Evolutionary conservation across 2,888 invertebrate species (phyloP).

Genomic region (Diaphora mendica): DNA sequence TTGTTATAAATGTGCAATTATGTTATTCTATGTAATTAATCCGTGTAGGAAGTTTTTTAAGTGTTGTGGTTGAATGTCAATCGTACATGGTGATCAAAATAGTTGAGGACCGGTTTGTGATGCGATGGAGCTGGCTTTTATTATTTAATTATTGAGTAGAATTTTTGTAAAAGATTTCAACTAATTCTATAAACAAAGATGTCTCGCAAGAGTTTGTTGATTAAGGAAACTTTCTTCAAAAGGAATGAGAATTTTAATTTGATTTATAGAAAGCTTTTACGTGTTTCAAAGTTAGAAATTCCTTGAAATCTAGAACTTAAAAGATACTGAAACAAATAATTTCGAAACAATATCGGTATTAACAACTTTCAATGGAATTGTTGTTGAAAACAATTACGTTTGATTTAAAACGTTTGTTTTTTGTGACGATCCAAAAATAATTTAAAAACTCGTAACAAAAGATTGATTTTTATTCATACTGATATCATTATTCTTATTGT

Average conservation of each 20-base stretch:
- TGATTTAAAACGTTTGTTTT: neutral
- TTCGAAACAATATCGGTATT: neutral
- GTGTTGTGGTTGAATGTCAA: slow-evolving; percentile 47
- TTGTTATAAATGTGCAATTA: slow-evolving; percentile 40
- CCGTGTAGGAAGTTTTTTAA: slow-evolving; percentile 48
- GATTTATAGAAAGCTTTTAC: slow-evolving; percentile 16
- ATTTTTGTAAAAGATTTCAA: slow-evolving; percentile 18
- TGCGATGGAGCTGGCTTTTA: slow-evolving; percentile 38
- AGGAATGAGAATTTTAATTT: slow-evolving; percentile 5
- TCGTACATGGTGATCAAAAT: slow-evolving; percentile 48
- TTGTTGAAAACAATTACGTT: neutral
- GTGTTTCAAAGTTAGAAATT: slow-evolving; percentile 6
- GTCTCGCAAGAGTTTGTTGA: slow-evolving; percentile 7
- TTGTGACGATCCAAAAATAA: neutral
- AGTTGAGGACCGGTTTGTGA: slow-evolving; percentile 51
- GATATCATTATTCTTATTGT: neutral
- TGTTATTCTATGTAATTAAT: slow-evolving; percentile 38
- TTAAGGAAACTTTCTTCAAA: neutral
- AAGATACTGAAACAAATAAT: neutral
- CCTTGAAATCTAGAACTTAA: neutral
- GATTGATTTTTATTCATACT: neutral
- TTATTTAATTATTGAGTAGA: slow-evolving; percentile 23
- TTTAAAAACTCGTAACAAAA: neutral
- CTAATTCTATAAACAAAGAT: slow-evolving; percentile 13
- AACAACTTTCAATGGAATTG: neutral